These are phyloP conservation scores for Drosophila littoralis DNA, from an alignment of 1,140 invertebrate genomes.

Conservation along the genomic window DNA sequence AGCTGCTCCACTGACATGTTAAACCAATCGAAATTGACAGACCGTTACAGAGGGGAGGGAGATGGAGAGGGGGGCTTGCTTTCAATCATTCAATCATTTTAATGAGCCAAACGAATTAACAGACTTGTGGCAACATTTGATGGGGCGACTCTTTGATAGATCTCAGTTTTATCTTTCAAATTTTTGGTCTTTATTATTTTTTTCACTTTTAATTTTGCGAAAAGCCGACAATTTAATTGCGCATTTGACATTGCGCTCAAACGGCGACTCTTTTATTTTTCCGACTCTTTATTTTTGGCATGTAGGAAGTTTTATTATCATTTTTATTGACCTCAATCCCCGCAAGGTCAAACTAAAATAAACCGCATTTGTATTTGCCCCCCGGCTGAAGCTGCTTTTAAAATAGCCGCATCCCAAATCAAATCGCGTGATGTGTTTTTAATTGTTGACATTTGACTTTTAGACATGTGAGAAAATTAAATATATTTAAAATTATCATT, in stretches of 20 bases:
- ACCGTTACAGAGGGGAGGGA: conserved; percentile 11
- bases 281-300: conserved; percentile 28
- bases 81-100: conserved; percentile 45
- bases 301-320: conserved; percentile 69
- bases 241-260: conserved; percentile 69
- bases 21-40: conserved; percentile 47
- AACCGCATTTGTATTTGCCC: conserved; percentile 33
- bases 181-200: conserved; percentile 17
- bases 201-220: conserved; percentile 32
- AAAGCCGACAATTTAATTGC: conserved; percentile 69
- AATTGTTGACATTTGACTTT: conserved; percentile 42
- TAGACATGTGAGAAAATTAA: conserved; percentile 7
- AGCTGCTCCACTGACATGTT: conserved; percentile 60
- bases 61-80: neutral
- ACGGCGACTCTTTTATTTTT: conserved; percentile 56
- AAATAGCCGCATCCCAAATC: conserved; percentile 31
- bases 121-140: conserved; percentile 15
- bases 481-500: neutral
- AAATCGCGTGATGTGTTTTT: conserved; percentile 53
- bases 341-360: conserved; percentile 54
- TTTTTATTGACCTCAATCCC: conserved; percentile 62
- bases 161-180: conserved; percentile 23
- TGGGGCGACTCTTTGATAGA: conserved; percentile 25
- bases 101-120: conserved; percentile 42
- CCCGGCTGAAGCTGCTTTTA: conserved; percentile 28